phyloP scores from a whole-genome alignment of 2,888 invertebrate species.

The Holacanthella duospinosa region DNA sequence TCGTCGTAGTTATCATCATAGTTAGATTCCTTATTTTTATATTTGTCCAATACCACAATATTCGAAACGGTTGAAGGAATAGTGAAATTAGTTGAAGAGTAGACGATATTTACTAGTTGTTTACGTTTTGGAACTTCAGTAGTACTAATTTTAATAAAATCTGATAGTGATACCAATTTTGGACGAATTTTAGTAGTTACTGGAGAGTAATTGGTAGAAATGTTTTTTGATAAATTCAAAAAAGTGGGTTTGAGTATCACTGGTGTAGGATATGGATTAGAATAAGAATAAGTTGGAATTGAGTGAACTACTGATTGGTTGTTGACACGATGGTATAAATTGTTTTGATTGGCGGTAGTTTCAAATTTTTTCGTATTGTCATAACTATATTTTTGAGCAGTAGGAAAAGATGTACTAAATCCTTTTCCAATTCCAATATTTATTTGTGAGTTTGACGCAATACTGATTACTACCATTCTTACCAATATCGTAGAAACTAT shows the following conservation, averaged over 20 bases:
- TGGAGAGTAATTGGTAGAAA: neutral
- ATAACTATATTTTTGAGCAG: neutral
- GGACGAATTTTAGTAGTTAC: neutral
- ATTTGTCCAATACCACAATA: no score
- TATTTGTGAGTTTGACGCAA: neutral
- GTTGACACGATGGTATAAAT: no score
- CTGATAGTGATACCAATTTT: neutral
- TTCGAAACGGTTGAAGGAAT: neutral
- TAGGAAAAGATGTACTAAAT: neutral
- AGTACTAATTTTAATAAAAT: neutral
- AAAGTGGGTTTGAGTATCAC: no score
- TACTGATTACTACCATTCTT: no score
- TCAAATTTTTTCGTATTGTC: no score
- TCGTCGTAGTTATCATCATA: neutral
- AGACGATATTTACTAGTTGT: neutral
- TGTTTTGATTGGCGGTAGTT: no score
- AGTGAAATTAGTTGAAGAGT: conserved; percentile 1
- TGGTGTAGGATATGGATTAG: no score
- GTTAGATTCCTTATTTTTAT: neutral
- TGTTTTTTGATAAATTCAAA: neutral
- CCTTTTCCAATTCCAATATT: neutral
- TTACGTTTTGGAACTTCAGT: neutral
- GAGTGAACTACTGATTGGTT: no score
- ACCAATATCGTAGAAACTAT: no score
- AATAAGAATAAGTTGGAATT: no score